Percentiles rank a stretch among this genome's conserved stretches.
These are phyloP conservation scores for Ligdia adustata DNA, from an alignment of 2,888 invertebrate species.

Conservation along the genomic window DNA sequence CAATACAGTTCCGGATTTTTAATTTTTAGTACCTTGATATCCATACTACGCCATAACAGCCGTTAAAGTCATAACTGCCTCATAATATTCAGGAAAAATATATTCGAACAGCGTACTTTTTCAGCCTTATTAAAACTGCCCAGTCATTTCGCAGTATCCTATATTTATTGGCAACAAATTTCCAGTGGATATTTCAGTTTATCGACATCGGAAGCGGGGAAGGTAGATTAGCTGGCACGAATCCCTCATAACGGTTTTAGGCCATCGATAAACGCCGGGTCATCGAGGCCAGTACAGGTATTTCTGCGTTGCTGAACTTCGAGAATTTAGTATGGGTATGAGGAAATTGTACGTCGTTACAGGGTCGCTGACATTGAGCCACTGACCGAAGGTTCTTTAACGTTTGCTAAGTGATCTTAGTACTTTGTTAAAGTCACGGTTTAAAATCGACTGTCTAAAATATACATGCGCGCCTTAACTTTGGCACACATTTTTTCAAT, in stretches of 20 bases:
- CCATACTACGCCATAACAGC: background rate
- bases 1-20: background rate
- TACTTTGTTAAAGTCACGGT: too few relatives aligned
- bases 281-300: conserved; percentile 29
- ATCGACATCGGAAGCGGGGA: conserved; percentile 71
- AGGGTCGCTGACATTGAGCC: conserved; percentile 3
- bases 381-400: background rate
- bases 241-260: conserved; percentile 74
- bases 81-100: conserved; percentile 2
- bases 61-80: background rate
- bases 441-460: too few relatives aligned
- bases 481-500: too few relatives aligned
- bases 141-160: conserved; percentile 35
- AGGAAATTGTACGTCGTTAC: conserved; percentile 1
- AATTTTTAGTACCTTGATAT: too few relatives aligned
- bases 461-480: too few relatives aligned
- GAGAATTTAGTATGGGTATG: conserved; percentile 3
- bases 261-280: conserved; percentile 53
- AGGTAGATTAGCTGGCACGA: conserved; percentile 72
- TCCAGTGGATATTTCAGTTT: conserved; percentile 62
- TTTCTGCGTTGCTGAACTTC: conserved; percentile 5
- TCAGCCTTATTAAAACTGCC: conserved; percentile 18
- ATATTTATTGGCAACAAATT: conserved; percentile 43
- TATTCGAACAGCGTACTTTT: conserved; percentile 4
- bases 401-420: too few relatives aligned